Base-by-base conservation (phyloP, 2,113 vertebrate genomes). In the Passer montanus region DNA sequence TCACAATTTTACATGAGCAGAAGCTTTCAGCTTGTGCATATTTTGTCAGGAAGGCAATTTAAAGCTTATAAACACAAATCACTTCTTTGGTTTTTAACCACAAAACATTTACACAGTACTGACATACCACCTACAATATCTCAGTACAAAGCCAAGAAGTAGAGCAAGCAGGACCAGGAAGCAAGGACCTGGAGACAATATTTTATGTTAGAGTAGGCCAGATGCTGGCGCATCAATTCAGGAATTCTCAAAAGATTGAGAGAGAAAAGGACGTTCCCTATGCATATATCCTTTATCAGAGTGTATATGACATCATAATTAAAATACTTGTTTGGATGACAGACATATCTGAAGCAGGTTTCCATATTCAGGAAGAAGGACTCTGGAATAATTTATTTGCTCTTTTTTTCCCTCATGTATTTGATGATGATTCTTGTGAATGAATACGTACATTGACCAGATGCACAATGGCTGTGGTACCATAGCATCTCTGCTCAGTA, bases 51-150 rank as follows among this genome's bases (percentile, higher is more conserved):
- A 93, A 96, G 83, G 92, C 92, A 94, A 96, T 95, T 92, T 97
- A 92, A 95, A 96, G 67, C 90, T 95, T 96, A 90, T 95, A 94
- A 96, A 94, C 93, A 97, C 82, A 96, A 95, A 96, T 96, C 93
- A 93, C 35, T 91, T 89, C 91, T 94, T 82, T 82, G 49, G 77
- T 67, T 85, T 97, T 95, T 95, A 94, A 96, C 93, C 93, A 84
- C 95, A 86, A 74, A 84, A 93, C 88, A 75, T 88, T 88, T 95
- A 93, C 56, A 49, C 52, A 49, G 52, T 69, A 52, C 90, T 96
- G 79, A 77, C 68, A 69, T 86, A 92, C 93, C 72, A 87, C 85
- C 91, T 84, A 70, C 39, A 37, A 20, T 31, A 43, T 84, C 79
- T 94, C 67, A 85, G 21, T 44, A 35, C 13, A 81, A 39, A 78